These are phyloP conservation scores for Atta texana DNA, from an alignment of 1,140 invertebrate genomes.

Conservation along the genomic window DNA sequence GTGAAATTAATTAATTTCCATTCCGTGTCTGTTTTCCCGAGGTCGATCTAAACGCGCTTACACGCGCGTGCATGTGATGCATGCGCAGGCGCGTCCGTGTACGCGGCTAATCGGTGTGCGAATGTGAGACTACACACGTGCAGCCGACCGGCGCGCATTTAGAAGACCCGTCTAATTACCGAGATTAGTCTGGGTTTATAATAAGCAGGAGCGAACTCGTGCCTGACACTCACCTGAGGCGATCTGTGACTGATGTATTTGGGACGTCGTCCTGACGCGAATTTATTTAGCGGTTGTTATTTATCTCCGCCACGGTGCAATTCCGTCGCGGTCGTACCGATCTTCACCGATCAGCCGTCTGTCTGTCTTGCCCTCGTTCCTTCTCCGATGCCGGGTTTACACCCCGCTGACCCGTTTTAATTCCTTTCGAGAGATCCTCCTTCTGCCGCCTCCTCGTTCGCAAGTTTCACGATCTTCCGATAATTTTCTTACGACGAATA, in stretches of 20 bases:
- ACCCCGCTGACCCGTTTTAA: slow-evolving; percentile 15
- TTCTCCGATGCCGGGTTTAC: slow-evolving; percentile 15
- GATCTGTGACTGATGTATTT: slow-evolving; percentile 80
- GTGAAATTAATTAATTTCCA: slow-evolving; percentile 47
- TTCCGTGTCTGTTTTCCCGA: slow-evolving; percentile 2
- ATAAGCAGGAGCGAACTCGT: slow-evolving; percentile 50
- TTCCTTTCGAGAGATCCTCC: background rate
- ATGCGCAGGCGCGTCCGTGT: slow-evolving; percentile 41
- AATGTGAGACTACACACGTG: slow-evolving; percentile 51
- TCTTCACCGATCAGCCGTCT: slow-evolving; percentile 25
- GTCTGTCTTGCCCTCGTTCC: slow-evolving; percentile 25
- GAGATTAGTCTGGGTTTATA: slow-evolving; percentile 69
- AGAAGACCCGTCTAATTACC: slow-evolving; percentile 74
- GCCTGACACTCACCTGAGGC: slow-evolving; percentile 76
- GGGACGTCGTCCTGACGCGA: slow-evolving; percentile 81
- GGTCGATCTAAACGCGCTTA: slow-evolving; percentile 32
- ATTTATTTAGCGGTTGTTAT: slow-evolving; percentile 64
- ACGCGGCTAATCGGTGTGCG: slow-evolving; percentile 37
- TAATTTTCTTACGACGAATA: slow-evolving; percentile 57
- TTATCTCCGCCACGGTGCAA: slow-evolving; percentile 67
- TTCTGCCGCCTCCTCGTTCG: slow-evolving; percentile 16
- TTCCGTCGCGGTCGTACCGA: slow-evolving; percentile 61
- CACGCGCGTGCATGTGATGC: slow-evolving; percentile 24
- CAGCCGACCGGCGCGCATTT: slow-evolving; percentile 53
- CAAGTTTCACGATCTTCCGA: slow-evolving; percentile 52